Percentiles rank a stretch among this genome's conserved stretches.
phyloP scores from a whole-genome alignment of 2,113 vertebrate genomes.

The Tiliqua scincoides region DNA sequence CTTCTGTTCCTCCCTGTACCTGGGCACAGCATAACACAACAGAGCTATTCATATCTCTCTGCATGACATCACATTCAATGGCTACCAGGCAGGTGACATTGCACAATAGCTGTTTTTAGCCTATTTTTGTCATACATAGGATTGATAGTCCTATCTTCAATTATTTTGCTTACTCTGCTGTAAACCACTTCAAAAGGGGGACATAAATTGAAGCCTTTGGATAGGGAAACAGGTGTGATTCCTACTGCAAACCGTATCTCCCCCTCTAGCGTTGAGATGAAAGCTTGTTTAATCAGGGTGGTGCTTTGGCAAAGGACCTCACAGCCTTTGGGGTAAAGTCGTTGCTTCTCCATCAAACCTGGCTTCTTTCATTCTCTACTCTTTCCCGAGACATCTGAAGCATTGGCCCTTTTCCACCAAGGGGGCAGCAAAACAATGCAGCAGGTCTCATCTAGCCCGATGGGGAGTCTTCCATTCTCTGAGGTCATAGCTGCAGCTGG shows the following conservation, averaged over 20 bases:
- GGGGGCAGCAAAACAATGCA: background rate
- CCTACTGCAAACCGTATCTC: background rate
- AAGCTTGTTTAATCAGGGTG: background rate
- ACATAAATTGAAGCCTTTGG: background rate
- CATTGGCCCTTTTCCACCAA: background rate
- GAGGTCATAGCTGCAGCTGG: constrained; percentile 2
- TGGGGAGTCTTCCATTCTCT: background rate
- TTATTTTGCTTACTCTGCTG: background rate
- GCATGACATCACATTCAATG: background rate
- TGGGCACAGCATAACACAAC: no score
- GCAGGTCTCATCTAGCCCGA: background rate
- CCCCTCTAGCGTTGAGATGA: background rate
- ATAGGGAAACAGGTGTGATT: background rate
- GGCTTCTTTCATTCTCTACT: background rate
- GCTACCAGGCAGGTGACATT: background rate
- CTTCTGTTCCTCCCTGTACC: no score
- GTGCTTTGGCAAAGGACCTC: background rate
- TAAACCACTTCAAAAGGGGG: background rate
- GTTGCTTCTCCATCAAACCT: background rate
- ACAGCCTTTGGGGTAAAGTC: background rate
- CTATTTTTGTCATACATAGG: background rate
- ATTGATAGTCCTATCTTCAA: background rate
- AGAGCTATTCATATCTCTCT: background rate
- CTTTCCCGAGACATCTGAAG: background rate
- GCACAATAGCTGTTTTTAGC: background rate